These are phyloP conservation scores for Umimayanthus chanpuru DNA, from an alignment of 92 coral and sea anemone species.

Conservation along the genomic window DNA sequence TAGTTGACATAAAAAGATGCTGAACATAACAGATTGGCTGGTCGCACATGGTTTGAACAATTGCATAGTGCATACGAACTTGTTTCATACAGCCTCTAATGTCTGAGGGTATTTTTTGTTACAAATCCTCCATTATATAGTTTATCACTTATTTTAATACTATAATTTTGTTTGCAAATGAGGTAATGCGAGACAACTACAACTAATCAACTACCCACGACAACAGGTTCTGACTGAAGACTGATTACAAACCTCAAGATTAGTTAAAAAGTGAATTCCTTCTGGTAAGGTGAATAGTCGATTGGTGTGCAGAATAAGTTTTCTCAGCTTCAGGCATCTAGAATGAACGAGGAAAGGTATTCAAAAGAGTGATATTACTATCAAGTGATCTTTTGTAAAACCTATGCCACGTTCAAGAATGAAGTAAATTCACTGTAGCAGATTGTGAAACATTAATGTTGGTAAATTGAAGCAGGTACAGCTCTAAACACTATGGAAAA, in stretches of 20 bases:
- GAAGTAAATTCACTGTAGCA: not conserved
- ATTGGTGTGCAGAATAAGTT: conserved; percentile 91
- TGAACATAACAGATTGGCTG: too few relatives aligned
- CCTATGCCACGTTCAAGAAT: not conserved
- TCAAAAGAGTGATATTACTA: too few relatives aligned
- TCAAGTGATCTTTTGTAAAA: not conserved
- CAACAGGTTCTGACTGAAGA: not conserved
- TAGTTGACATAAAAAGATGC: too few relatives aligned
- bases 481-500: not conserved
- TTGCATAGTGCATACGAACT: not conserved
- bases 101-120: not conserved
- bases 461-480: not conserved
- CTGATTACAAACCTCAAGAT: conserved; percentile 72
- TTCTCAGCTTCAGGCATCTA: conserved; percentile 91
- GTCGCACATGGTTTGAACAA: not conserved
- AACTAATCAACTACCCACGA: too few relatives aligned
- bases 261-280: conserved; percentile 93
- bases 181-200: too few relatives aligned
- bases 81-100: not conserved
- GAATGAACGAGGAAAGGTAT: not conserved
- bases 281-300: conserved; percentile 95
- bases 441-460: too few relatives aligned
- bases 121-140: not conserved
- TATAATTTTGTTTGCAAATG: too few relatives aligned
- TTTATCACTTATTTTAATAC: too few relatives aligned